Conservation (phyloP, 2,113 vertebrate genomes). For the Phodopus roborovskii region DNA sequence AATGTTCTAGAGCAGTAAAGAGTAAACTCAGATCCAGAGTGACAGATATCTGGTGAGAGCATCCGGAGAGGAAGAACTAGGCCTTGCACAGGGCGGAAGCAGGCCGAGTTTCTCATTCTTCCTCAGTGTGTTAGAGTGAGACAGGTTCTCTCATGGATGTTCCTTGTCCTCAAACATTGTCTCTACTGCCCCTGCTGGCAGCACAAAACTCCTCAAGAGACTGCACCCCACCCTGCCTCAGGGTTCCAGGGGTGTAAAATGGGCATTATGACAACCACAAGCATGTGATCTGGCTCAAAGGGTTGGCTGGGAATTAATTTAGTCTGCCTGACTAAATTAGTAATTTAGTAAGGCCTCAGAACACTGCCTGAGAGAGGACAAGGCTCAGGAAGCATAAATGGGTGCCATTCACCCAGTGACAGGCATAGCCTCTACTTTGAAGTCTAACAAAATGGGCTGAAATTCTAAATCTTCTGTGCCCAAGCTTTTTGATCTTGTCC, state of each 20-base stretch:
- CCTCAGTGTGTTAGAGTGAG: not conserved
- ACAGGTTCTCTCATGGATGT: not conserved
- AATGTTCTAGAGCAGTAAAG: not conserved
- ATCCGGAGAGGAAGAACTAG: not conserved
- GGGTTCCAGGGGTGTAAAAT: not conserved
- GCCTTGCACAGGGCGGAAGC: conserved; percentile 6
- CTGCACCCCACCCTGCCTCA: not conserved
- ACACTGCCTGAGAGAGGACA: too few species aligned
- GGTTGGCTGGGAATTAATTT: not conserved
- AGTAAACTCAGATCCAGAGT: not conserved
- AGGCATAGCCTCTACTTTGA: not conserved
- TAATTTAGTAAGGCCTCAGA: not conserved
- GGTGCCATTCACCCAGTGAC: not conserved
- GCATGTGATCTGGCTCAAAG: not conserved
- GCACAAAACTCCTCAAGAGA: not conserved
- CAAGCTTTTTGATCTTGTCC: not conserved
- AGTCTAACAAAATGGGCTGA: not conserved
- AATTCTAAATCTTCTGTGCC: not conserved
- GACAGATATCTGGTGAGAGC: not conserved
- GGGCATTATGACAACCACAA: not conserved
- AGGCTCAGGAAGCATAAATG: not conserved
- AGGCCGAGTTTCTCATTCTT: not conserved
- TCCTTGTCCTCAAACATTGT: not conserved
- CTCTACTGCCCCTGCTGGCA: not conserved
- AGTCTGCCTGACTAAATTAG: rapidly evolving